Percentiles rank a stretch among this genome's conserved stretches.
phyloP scores from a whole-genome alignment of 2,113 vertebrate genomes.

The Boulengeromyrus knoepffleri region DNA sequence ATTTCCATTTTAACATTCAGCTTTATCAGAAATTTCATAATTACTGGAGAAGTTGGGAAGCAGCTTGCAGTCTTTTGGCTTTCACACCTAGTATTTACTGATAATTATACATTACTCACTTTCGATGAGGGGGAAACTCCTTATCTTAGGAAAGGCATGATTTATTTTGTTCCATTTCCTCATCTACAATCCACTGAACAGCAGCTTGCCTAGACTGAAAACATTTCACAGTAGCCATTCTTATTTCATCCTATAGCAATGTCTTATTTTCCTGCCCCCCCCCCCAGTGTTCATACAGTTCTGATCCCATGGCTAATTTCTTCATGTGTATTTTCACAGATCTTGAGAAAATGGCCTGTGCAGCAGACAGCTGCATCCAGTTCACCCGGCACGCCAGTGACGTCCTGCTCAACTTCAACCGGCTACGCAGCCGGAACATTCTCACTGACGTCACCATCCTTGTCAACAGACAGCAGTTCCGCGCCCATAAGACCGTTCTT shows the following conservation, averaged over 20 bases:
- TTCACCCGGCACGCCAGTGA: slow-evolving; percentile 95
- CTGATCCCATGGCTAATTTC: background rate
- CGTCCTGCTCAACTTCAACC: slow-evolving; percentile 93
- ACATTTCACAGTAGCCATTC: background rate
- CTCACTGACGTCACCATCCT: slow-evolving; percentile 92
- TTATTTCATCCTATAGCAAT: background rate
- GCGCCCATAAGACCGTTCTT: slow-evolving; percentile 94
- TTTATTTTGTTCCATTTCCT: background rate
- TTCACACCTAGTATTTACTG: background rate
- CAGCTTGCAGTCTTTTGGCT: background rate
- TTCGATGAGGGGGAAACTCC: background rate
- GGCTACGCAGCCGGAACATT: slow-evolving; percentile 86
- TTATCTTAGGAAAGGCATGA: background rate
- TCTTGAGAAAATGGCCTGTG: slow-evolving; percentile 82
- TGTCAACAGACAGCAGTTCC: slow-evolving; percentile 90
- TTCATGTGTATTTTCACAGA: slow-evolving; percentile 32
- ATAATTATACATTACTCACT: background rate
- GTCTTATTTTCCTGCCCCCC: background rate
- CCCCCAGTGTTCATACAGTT: background rate
- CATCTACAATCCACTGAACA: background rate
- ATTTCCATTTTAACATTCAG: background rate
- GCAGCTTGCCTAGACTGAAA: background rate
- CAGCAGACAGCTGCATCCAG: slow-evolving; percentile 96
- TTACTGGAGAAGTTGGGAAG: background rate
- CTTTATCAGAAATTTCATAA: background rate